Evolutionary conservation across 2,797 vertebrate genomes (phyloP).

Genomic region (Enteromius fasciolatus): DNA sequence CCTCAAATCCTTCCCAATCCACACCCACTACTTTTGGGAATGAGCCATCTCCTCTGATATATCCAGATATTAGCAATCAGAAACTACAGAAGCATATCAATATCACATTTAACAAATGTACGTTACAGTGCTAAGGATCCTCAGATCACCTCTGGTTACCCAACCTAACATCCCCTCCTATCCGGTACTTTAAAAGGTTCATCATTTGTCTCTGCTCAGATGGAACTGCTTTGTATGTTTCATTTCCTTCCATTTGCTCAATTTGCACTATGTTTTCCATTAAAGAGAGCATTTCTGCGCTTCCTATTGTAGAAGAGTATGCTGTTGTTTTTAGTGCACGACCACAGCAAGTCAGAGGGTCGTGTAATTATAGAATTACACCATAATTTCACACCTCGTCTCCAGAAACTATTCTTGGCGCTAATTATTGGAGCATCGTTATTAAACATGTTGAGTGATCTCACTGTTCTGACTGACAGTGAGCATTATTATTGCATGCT

Average conservation of each 20-base stretch:
- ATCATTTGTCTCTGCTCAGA: slow-evolving; percentile 17
- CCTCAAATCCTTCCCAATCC: slow-evolving; percentile 65
- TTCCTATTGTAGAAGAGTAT: neutral
- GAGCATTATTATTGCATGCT: slow-evolving; percentile 28
- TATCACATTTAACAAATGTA: slow-evolving; percentile 43
- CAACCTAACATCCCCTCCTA: neutral
- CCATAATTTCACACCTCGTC: slow-evolving; percentile 38
- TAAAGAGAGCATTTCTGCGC: neutral
- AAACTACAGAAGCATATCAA: slow-evolving; percentile 56
- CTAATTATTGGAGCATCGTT: slow-evolving; percentile 42
- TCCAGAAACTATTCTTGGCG: slow-evolving; percentile 38
- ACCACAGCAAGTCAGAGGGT: slow-evolving; percentile 42
- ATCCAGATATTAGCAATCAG: slow-evolving; percentile 57
- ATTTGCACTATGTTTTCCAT: slow-evolving; percentile 28
- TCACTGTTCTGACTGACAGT: slow-evolving; percentile 36
- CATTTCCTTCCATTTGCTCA: slow-evolving; percentile 32
- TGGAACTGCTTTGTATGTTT: slow-evolving; percentile 15
- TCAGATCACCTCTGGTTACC: slow-evolving; percentile 40
- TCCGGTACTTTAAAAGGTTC: slow-evolving; percentile 24
- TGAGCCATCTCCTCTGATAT: slow-evolving; percentile 42
- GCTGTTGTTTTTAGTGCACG: slow-evolving; percentile 26
- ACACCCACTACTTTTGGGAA: slow-evolving; percentile 51
- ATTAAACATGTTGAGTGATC: slow-evolving; percentile 44
- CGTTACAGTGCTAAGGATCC: slow-evolving; percentile 28
- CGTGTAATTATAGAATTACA: slow-evolving; percentile 46